phyloP scores from a whole-genome alignment of 2,113 vertebrate species.

The Spilogale gracilis region DNA sequence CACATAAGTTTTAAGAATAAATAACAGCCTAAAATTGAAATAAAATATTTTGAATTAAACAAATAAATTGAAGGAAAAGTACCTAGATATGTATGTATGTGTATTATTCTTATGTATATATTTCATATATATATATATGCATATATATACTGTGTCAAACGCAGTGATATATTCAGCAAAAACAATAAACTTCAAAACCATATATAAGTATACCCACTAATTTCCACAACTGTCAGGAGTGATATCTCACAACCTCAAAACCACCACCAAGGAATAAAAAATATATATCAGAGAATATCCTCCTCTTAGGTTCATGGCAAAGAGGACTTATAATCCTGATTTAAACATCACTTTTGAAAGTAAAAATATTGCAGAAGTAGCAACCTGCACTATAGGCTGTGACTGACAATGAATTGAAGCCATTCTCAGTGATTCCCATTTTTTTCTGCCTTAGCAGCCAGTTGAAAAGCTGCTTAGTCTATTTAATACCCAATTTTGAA shows the following conservation, averaged over 20 bases:
- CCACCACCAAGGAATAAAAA: neutral
- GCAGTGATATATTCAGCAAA: neutral
- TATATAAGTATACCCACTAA: constrained; percentile 51
- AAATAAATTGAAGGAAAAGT: neutral
- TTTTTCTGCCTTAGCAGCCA: neutral
- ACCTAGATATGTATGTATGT: neutral
- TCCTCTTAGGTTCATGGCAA: constrained; percentile 23
- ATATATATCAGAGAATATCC: constrained; percentile 25
- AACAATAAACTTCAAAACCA: constrained; percentile 62
- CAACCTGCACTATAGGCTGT: neutral
- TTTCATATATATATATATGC: neutral
- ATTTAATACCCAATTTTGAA: constrained; percentile 38
- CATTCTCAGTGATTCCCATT: neutral
- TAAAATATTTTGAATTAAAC: constrained; percentile 39
- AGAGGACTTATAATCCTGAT: constrained; percentile 16
- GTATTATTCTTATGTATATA: neutral
- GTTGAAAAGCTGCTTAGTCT: neutral
- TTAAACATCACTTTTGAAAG: constrained; percentile 39
- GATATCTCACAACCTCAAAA: constrained; percentile 11
- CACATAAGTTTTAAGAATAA: neutral
- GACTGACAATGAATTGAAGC: neutral
- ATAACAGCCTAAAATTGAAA: neutral
- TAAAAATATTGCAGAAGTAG: constrained; percentile 48
- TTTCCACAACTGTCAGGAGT: constrained; percentile 12
- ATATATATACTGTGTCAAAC: neutral